Evolutionary conservation across 2,113 vertebrate genomes (phyloP), one percentile per base, ranked within the genome.

Genomic region (Benitochromis conjunctus): DNA sequence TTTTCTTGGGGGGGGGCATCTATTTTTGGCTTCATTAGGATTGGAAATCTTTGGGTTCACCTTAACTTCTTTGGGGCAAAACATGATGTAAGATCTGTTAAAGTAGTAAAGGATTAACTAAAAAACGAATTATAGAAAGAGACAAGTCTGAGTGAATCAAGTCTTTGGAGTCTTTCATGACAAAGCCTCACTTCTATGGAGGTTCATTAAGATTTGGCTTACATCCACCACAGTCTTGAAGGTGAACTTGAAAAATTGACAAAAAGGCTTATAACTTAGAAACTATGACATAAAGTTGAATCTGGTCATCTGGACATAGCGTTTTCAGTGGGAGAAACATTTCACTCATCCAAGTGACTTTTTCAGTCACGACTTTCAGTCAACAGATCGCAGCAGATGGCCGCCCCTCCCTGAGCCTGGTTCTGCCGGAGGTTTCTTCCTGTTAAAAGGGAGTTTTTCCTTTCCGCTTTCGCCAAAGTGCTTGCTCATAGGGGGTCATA

Each of bases 271-370:
- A 62, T 11, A 7, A 62, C 16, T 34, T 29, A 34, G 0, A 62
- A 62, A 62, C 58, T 62, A 36, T 62, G 58, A 1, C 58, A n/a
- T 31, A 62, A 62, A 29, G 31, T 36, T 36, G 18, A 62, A 1
- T 12, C 31, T 64, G 1, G 10, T 64, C 31, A 64, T 64, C 31
- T 64, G 18, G 31, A 3, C n/a, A 0, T 12, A n/a, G 18, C 36
- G 58, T 62, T 64, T 64, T 64, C 31, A 62, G 31, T 36, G 58
- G 58, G 31, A 36, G 31, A 62, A 36, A 62, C 31, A 62, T 62
- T 62, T 36, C 58, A 36, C 58, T 62, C 58, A 62, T 62, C 58
- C 29, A 62, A 62, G 31, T 36, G 31, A 31, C 5, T 31, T 31
- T 4, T 31, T 31, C 31, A 31, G 29, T 29, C 3, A 9, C 5